Evolutionary conservation across 2,888 invertebrate species (phyloP), one percentile per base, ranked within the genome.

Genomic region (Drosophila anomalata): DNA sequence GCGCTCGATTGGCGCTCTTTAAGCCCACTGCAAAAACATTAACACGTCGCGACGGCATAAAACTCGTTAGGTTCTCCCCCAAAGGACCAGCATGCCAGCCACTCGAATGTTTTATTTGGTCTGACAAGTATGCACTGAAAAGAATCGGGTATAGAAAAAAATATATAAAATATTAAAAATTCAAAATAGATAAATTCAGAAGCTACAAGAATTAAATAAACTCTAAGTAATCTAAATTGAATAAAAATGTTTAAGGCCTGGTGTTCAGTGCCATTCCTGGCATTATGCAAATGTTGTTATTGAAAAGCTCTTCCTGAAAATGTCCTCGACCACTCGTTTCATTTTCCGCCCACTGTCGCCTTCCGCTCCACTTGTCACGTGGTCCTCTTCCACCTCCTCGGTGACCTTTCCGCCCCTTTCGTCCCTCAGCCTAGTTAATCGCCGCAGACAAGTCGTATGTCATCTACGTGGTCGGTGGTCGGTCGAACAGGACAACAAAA

Each of bases 211-310:
- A 22, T 22, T 1, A 3, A 22, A 22, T 24, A 24, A 24, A 3
- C 22, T 29, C 12, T 3, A 33, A 3, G 33, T 12, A 12, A 31
- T 6, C 11, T 8, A n/a, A 24, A 24, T 3, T 22, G 22, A 3
- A 22, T 3, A 1, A 22, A 3, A 22, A 22, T 22, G 22, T 22
- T 22, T 2, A 22, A 22, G 22, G 9, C 6, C n/a, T 24, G 0
- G 20, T 65, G 39, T n/a, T 8, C 50, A 58, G 58, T 65, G 71
- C 46, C 58, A 24, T 47, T 42, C 52, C 59, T 62, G 66, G 53
- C 77, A 77, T 73, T 83, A 86, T 82, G 86, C 86, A 79, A 82
- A 82, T 79, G 60, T 39, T 61, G 67, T 82, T 82, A 81, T 82
- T 83, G 80, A 83, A 83, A 77, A 63, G 65, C 50, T 26, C 53